A percentile compares a stretch with the other conserved stretches of the same genome.
Evolutionary conservation across 1,140 invertebrate genomes (phyloP).

Genomic region (Megathymus violae): DNA sequence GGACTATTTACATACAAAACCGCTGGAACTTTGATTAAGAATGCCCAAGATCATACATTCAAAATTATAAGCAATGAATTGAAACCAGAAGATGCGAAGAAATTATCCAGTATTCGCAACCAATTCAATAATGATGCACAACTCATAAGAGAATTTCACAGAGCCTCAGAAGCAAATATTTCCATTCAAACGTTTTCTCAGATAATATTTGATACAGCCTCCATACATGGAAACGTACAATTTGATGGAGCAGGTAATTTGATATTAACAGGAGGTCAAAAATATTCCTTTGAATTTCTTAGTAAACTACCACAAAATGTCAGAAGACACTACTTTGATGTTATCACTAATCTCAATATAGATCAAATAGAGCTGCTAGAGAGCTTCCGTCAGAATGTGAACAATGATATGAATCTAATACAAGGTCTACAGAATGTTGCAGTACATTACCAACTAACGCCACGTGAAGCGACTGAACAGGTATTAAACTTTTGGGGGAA

Average conservation of each 20-base stretch:
- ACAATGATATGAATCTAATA: constrained; percentile 45
- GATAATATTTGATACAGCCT: constrained; percentile 36
- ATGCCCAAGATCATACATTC: constrained; percentile 43
- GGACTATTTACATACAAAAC: constrained; percentile 49
- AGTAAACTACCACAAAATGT: constrained; percentile 30
- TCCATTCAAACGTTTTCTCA: constrained; percentile 41
- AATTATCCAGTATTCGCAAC: constrained; percentile 34
- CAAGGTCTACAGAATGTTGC: constrained; percentile 35
- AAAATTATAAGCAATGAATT: constrained; percentile 38
- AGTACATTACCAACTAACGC: constrained; percentile 34
- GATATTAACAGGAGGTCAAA: constrained; percentile 31
- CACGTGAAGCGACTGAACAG: constrained; percentile 41
- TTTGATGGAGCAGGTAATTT: constrained; percentile 32
- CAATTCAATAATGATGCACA: constrained; percentile 40
- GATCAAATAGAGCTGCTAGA: constrained; percentile 45
- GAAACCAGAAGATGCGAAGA: constrained; percentile 32
- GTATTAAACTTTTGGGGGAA: constrained; percentile 45
- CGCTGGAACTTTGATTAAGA: constrained; percentile 43
- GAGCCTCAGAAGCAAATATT: constrained; percentile 39
- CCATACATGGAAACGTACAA: constrained; percentile 18
- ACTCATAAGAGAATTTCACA: constrained; percentile 41
- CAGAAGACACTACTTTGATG: constrained; percentile 43
- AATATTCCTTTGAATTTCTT: constrained; percentile 32
- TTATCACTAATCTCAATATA: constrained; percentile 38
- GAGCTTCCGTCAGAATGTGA: constrained; percentile 38